Conservation (phyloP, 1,140 invertebrate genomes). For the Cotesia vestalis region DNA sequence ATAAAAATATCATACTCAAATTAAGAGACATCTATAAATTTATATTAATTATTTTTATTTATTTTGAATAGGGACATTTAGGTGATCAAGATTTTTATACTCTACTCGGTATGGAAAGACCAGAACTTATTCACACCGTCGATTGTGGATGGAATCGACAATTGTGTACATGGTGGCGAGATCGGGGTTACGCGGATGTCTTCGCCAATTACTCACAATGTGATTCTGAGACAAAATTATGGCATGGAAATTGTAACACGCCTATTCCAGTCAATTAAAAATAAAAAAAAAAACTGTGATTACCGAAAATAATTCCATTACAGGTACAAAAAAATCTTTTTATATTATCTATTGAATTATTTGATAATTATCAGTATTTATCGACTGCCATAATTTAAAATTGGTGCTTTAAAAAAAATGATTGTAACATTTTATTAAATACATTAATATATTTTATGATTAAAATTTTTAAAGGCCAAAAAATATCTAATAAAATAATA, state of each 20-base stretch:
- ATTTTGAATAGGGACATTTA: conserved; percentile 74
- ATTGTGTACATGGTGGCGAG: conserved; percentile 85
- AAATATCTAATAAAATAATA: background rate
- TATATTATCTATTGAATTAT: background rate
- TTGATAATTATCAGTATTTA: conserved; percentile 28
- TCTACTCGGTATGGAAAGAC: conserved; percentile 76
- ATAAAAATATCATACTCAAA: background rate
- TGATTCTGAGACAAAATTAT: conserved; percentile 75
- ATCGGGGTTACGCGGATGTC: conserved; percentile 79
- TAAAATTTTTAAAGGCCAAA: conserved; percentile 5
- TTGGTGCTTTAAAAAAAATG: conserved; percentile 1
- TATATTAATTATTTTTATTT: conserved; percentile 26
- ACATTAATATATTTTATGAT: background rate
- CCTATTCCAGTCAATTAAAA: conserved; percentile 70
- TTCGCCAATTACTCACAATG: conserved; percentile 82
- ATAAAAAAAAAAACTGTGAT: background rate
- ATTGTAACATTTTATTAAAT: background rate
- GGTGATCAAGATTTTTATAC: conserved; percentile 92
- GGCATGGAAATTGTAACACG: conserved; percentile 89
- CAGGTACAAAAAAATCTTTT: conserved; percentile 20
- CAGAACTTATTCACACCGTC: conserved; percentile 78
- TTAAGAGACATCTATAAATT: conserved; percentile 1
- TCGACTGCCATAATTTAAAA: background rate
- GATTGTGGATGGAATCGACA: conserved; percentile 88
- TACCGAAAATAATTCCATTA: too few relatives aligned